Conservation (phyloP, 2,113 vertebrate species). For the Saimiri boliviensis region DNA sequence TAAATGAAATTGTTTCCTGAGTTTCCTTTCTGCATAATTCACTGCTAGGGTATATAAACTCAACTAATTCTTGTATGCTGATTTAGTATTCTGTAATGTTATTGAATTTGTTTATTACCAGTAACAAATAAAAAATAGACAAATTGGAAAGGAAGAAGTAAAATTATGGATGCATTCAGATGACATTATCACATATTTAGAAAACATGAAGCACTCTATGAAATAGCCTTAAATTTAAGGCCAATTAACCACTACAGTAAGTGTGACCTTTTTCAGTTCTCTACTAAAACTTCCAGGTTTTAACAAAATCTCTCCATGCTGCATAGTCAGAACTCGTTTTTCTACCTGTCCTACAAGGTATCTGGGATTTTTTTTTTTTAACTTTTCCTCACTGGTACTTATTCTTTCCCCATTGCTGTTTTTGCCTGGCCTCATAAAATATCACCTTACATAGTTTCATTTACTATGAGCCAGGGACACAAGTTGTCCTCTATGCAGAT, state of each 20-base stretch:
- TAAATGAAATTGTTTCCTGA: not conserved
- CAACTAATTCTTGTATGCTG: not conserved
- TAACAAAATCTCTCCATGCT: not conserved
- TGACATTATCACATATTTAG: not conserved
- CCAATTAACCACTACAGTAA: not conserved
- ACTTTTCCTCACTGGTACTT: not conserved
- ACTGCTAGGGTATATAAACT: not conserved
- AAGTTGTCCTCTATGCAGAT: not conserved
- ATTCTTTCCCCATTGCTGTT: not conserved
- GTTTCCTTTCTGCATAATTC: not conserved
- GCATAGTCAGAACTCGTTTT: not conserved
- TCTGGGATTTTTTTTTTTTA: not conserved
- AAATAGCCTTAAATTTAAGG: not conserved
- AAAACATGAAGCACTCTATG: not conserved
- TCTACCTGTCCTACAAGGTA: not conserved
- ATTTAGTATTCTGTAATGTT: not conserved
- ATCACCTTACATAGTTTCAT: not conserved
- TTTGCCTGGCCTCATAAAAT: not conserved
- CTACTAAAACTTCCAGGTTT: not conserved
- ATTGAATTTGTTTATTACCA: not conserved
- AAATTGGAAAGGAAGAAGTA: not conserved
- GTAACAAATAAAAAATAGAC: not conserved
- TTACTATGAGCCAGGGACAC: not conserved
- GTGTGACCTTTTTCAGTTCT: not conserved
- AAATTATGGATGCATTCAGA: not conserved